A percentile compares a stretch with the other conserved stretches of the same genome.
Conservation (phyloP, 2,113 vertebrate species). For the Nanorana parkeri region DNA sequence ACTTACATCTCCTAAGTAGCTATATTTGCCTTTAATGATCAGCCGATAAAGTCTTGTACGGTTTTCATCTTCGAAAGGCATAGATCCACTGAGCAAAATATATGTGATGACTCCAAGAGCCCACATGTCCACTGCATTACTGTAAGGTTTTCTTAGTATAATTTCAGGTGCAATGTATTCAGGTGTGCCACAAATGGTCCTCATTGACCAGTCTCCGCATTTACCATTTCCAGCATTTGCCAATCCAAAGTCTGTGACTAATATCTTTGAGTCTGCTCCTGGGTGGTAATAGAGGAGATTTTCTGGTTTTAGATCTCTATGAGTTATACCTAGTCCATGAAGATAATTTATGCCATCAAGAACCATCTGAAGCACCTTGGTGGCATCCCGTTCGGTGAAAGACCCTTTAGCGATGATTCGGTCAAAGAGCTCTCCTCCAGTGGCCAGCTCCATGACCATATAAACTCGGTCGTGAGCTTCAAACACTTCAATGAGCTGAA, state of each 20-base stretch:
- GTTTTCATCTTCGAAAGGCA: constrained; percentile 99
- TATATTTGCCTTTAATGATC: constrained; percentile 98
- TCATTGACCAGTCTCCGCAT: constrained; percentile 96
- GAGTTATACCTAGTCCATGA: constrained; percentile 93
- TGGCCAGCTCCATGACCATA: constrained; percentile 99
- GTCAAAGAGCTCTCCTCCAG: constrained; percentile 94
- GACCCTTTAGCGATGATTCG: constrained; percentile 97
- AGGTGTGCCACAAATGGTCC: constrained; percentile 95
- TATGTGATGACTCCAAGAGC: constrained; percentile 95
- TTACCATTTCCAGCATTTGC: constrained; percentile 91
- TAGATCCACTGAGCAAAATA: constrained; percentile 95
- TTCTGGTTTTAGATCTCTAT: constrained; percentile 95
- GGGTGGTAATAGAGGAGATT: constrained; percentile 98
- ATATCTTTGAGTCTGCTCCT: constrained; percentile 94
- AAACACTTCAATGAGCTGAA: constrained; percentile 97
- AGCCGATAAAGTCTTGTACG: constrained; percentile 93
- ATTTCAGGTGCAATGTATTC: constrained; percentile 98
- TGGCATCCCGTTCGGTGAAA: constrained; percentile 95
- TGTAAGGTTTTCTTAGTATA: constrained; percentile 94
- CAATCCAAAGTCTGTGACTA: constrained; percentile 96
- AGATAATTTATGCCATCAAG: constrained; percentile 93
- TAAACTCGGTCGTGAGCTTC: constrained; percentile 95
- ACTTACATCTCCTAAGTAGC: constrained; percentile 97
- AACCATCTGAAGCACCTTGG: constrained; percentile 95
- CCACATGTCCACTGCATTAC: constrained; percentile 98